Evolutionary conservation across 2,888 invertebrate species (phyloP).

Genomic region (Cinara cedri): DNA sequence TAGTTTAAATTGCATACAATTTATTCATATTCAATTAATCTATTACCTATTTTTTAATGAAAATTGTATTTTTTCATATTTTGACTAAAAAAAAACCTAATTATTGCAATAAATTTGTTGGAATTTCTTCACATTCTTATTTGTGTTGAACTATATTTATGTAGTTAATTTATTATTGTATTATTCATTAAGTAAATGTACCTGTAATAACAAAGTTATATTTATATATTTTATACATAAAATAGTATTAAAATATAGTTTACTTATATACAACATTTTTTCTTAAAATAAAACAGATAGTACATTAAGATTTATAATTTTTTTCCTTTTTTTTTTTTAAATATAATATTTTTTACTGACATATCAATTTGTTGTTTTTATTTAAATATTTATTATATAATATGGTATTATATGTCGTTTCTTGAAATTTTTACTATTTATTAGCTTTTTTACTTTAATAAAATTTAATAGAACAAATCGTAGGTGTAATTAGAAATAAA

Average conservation of each 20-base stretch:
- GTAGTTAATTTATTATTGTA: not conserved
- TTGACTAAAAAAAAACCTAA: not conserved
- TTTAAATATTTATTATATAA: not conserved
- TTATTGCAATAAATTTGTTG: not conserved
- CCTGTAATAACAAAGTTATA: slow-evolving; percentile 3
- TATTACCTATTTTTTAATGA: not conserved
- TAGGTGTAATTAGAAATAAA: too few relatives aligned
- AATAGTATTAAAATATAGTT: slow-evolving; percentile 22
- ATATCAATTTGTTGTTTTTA: not conserved
- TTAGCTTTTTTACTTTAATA: too few relatives aligned
- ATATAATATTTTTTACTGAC: slow-evolving; percentile 37
- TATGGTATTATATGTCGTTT: too few relatives aligned
- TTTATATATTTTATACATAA: slow-evolving; percentile 37
- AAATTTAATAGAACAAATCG: too few relatives aligned
- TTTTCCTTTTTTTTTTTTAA: slow-evolving; percentile 9
- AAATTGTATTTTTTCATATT: too few relatives aligned
- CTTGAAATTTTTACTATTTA: not conserved
- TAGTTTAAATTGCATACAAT: too few relatives aligned
- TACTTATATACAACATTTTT: not conserved
- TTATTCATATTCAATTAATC: slow-evolving; percentile 25
- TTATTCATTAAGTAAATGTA: slow-evolving; percentile 27
- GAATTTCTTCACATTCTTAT: not conserved
- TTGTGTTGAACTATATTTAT: not conserved
- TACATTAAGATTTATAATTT: not conserved
- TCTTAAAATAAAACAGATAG: not conserved